A percentile compares a stretch with the other conserved stretches of the same genome.
These are phyloP conservation scores for Scaptomyza polygonia DNA, from an alignment of 2,888 invertebrate species.

Conservation along the genomic window DNA sequence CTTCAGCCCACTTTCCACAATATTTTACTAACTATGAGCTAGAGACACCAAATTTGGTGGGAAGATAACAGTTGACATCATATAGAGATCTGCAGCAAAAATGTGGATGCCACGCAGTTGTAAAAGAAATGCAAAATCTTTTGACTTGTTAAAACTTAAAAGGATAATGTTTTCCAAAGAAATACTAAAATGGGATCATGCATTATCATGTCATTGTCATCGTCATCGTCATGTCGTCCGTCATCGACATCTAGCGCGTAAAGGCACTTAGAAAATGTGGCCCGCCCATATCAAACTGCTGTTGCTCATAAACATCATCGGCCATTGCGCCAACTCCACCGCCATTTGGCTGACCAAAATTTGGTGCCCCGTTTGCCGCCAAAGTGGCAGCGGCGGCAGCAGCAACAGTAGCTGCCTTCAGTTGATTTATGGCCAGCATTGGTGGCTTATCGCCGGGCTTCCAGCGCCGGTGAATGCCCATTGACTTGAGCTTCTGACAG, in stretches of 20 bases:
- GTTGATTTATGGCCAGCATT: slow-evolving; percentile 79
- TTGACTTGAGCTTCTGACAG: slow-evolving; percentile 83
- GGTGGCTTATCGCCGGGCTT: slow-evolving; percentile 84
- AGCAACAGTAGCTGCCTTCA: slow-evolving; percentile 70
- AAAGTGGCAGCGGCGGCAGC: slow-evolving; percentile 52
- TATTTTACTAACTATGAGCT: no score
- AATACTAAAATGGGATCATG: neutral
- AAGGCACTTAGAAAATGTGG: slow-evolving; percentile 84
- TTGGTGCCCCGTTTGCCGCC: slow-evolving; percentile 48
- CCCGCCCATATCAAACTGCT: slow-evolving; percentile 83
- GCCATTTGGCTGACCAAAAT: slow-evolving; percentile 47
- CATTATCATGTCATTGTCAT: slow-evolving; percentile 6
- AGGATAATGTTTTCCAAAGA: neutral
- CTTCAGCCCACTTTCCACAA: no score
- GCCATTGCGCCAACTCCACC: slow-evolving; percentile 41
- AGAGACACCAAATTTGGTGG: no score
- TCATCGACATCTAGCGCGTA: slow-evolving; percentile 68
- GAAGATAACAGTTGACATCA: no score
- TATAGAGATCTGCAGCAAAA: no score
- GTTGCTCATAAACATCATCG: slow-evolving; percentile 79
- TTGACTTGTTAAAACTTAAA: neutral
- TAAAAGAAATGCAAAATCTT: neutral
- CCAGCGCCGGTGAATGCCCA: slow-evolving; percentile 84
- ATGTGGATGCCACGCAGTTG: no score
- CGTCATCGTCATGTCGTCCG: slow-evolving; percentile 7